A percentile compares a stretch with the other conserved stretches of the same genome.
phyloP scores from a whole-genome alignment of 1,140 invertebrate genomes.

The Platorchestia sp. region DNA sequence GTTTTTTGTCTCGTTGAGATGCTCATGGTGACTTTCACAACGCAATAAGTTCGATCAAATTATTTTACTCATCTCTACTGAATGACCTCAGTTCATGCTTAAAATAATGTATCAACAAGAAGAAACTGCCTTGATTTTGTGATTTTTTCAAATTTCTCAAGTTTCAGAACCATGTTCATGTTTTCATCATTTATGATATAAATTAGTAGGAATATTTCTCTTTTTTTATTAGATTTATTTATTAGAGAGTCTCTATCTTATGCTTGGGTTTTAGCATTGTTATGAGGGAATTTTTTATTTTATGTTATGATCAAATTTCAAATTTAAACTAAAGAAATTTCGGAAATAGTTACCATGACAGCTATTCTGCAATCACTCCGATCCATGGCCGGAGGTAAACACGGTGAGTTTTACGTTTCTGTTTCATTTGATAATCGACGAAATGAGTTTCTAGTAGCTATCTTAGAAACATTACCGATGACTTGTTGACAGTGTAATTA shows the following conservation, averaged over 20 bases:
- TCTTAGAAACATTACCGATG: no score
- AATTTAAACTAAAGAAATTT: background rate
- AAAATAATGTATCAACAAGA: no score
- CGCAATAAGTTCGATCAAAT: background rate
- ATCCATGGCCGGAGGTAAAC: conserved; percentile 22
- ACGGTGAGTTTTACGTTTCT: background rate
- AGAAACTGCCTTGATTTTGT: no score
- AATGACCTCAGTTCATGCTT: background rate
- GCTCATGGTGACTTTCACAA: no score
- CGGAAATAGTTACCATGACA: background rate
- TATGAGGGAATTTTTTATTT: background rate
- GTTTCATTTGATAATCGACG: no score
- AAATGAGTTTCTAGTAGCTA: no score
- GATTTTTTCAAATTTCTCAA: background rate
- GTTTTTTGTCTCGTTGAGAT: no score
- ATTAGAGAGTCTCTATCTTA: background rate
- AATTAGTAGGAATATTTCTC: background rate
- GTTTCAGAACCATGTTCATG: background rate
- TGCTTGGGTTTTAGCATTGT: background rate
- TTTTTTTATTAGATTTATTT: background rate
- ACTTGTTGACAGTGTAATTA: no score
- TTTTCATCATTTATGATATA: background rate
- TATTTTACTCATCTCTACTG: background rate
- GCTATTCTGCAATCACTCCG: conserved; percentile 23
- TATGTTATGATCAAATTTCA: background rate